phyloP scores from a whole-genome alignment of 2,797 vertebrate species.

The Menidia menidia region DNA sequence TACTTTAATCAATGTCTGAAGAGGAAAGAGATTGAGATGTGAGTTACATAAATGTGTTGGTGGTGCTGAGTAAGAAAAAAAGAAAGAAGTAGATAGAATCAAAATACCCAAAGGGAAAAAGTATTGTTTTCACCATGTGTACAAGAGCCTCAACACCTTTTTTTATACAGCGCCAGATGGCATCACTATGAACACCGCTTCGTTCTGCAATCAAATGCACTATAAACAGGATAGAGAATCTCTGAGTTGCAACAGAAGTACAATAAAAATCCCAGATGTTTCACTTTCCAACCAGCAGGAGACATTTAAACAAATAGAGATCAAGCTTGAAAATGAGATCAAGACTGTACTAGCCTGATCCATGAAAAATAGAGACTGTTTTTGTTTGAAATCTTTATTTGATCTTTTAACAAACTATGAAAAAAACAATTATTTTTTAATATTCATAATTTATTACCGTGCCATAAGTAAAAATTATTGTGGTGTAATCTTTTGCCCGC shows the following conservation, averaged over 20 bases:
- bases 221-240: conserved; percentile 4
- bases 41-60: conserved; percentile 5
- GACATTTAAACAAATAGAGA: conserved; percentile 1
- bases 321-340: conserved; percentile 5
- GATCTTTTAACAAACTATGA: no score
- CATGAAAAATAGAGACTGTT: no score
- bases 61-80: not conserved
- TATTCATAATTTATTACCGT: no score
- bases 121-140: not conserved
- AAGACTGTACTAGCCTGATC: not conserved
- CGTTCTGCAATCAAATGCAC: conserved; percentile 10
- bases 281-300: conserved; percentile 18
- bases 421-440: no score
- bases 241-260: not conserved
- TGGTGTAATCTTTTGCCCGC: no score
- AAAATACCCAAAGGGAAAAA: conserved; percentile 6
- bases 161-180: not conserved
- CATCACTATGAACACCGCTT: conserved; percentile 2
- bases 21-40: conserved; percentile 6
- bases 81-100: not conserved
- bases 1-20: conserved; percentile 31
- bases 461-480: no score
- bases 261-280: conserved; percentile 18
- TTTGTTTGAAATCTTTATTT: no score
- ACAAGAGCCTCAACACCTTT: not conserved